Evolutionary conservation across 2,113 vertebrate species (phyloP), one percentile per base, ranked within the genome.

Genomic region (Albula goreensis): DNA sequence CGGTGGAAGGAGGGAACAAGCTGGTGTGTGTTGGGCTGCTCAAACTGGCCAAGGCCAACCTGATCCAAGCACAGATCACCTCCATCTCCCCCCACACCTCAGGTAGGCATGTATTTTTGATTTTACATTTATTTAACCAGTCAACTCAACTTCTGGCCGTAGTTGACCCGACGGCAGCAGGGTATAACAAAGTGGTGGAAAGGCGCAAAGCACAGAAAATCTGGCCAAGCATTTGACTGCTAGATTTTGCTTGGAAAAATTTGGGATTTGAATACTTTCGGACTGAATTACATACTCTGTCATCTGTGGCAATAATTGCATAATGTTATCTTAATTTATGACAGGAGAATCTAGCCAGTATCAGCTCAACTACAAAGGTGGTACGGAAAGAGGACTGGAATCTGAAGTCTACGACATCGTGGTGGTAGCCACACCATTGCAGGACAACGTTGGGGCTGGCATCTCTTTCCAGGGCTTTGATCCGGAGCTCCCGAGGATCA

Each of bases 1-100:
- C 98, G 0, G 97, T 99, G 84, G 98, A 99, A 93, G 98, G 98
- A 89, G 98, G 98, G 70, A 99, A 99, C 91, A 99, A 97, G 89
- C 92, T 99, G 91, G 96, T 99, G 51, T 99, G 98, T 89, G 97
- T 96, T 0, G 96, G 97, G 5, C 94, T 99, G 90, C 94, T 99
- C 90, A 98, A 97, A 92, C 93, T 97, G 84, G 96, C 97, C 70
- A 98, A 97, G 74, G 97, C 97, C 85, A 97, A 95, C 0, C 87
- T 99, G 88, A 96, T 98, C 89, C 93, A 94, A 0, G 97, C 97
- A 85, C 95, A 94, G 6, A 97, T 99, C 93, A 95, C 89, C 0
- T 92, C 96, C 11, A 82, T 99, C 89, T 95, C 96, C 78, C 95
- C 97, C 87, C 95, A 96, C 79, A 93, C 84, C 85, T 90, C 92